Evolutionary conservation across 2,888 invertebrate genomes (phyloP).

Genomic region (Drosophila rellima): DNA sequence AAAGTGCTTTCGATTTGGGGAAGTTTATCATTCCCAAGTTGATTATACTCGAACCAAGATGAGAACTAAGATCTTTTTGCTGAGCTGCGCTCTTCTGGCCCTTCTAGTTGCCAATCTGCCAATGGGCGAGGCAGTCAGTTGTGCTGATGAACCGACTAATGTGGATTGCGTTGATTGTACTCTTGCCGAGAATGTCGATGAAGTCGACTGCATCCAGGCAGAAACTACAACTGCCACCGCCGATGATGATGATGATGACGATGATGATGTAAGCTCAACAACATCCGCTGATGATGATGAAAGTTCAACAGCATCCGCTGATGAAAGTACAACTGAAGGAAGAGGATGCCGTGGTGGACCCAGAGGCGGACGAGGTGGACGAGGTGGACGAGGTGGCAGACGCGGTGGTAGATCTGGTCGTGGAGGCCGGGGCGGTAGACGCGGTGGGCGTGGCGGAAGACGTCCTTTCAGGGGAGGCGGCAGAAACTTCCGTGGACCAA

Average conservation of each 20-base stretch:
- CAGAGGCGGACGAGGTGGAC: not conserved
- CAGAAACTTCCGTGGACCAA: not conserved
- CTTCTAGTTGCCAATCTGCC: slow-evolving; percentile 12
- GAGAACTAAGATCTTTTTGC: not conserved
- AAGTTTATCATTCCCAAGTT: slow-evolving; percentile 3
- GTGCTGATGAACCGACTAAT: not conserved
- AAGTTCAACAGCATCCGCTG: not conserved
- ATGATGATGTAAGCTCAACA: slow-evolving; percentile 3
- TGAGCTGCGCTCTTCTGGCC: slow-evolving; percentile 12
- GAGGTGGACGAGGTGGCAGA: slow-evolving; percentile 1
- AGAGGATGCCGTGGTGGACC: not conserved
- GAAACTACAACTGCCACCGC: not conserved
- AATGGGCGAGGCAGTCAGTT: not conserved
- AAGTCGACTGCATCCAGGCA: not conserved
- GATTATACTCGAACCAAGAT: slow-evolving; percentile 6
- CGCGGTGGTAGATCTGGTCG: slow-evolving; percentile 3
- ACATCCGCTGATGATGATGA: not conserved
- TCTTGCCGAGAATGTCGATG: not conserved
- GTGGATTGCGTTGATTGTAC: slow-evolving; percentile 3
- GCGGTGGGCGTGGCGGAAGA: not conserved
- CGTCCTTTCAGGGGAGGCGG: slow-evolving; percentile 1
- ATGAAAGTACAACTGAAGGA: not conserved
- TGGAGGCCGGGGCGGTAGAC: not conserved
- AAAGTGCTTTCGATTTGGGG: not conserved
- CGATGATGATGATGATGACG: not conserved